Evolutionary conservation across 92 coral and sea anemone species (phyloP).

Genomic region (Palythoa grandiflora): DNA sequence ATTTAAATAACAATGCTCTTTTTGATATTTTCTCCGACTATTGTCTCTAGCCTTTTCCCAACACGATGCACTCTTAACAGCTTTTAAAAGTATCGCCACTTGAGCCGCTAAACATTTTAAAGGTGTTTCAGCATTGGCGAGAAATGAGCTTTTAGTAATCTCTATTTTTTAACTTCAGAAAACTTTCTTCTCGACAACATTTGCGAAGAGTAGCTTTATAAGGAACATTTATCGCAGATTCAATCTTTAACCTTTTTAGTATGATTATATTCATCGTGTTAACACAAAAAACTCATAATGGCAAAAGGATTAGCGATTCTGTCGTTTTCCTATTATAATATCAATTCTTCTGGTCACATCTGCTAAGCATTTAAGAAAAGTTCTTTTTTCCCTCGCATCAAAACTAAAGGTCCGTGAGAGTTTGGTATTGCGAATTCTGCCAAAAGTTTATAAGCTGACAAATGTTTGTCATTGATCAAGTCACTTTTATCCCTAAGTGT

Average conservation of each 20-base stretch:
- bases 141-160: too few species aligned
- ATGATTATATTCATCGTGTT: too few species aligned
- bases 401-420: neutral
- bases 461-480: conserved; percentile 1
- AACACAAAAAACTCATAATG: neutral
- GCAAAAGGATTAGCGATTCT: neutral
- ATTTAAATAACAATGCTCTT: neutral
- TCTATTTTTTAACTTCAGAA: too few species aligned
- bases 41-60: neutral
- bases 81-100: neutral
- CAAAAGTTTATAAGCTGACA: neutral
- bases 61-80: neutral
- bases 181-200: too few species aligned
- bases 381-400: neutral
- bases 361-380: neutral
- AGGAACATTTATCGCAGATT: too few species aligned
- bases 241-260: too few species aligned
- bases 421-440: neutral
- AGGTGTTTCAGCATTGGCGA: too few species aligned
- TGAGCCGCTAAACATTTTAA: too few species aligned
- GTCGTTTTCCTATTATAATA: too few species aligned
- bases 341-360: neutral
- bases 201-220: too few species aligned
- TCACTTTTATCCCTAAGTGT: conserved; percentile 23
- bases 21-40: neutral